These are phyloP conservation scores for Perccottus glenii DNA, from an alignment of 2,113 vertebrate genomes.

Conservation along the genomic window DNA sequence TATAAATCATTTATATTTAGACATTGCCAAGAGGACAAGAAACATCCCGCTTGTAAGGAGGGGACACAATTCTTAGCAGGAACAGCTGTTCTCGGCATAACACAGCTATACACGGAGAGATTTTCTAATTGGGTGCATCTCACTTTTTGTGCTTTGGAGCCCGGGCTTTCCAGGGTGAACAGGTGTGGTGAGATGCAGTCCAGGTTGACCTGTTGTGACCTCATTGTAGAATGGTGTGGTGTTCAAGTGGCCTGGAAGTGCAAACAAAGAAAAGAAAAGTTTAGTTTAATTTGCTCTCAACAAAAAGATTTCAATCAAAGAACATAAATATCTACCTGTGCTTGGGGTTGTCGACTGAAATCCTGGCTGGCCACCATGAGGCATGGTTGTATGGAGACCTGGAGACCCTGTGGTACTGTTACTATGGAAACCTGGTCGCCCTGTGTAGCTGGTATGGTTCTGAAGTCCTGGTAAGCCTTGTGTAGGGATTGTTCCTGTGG, in stretches of 20 bases:
- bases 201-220: slow-evolving; percentile 53
- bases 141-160: slow-evolving; percentile 52
- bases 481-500: slow-evolving; percentile 54
- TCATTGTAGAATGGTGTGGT: not conserved
- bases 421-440: slow-evolving; percentile 49
- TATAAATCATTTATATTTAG: too few species aligned
- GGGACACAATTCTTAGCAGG: too few species aligned
- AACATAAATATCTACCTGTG: not conserved
- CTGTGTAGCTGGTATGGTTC: slow-evolving; percentile 61
- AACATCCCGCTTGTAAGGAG: too few species aligned
- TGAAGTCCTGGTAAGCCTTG: slow-evolving; percentile 61
- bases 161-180: slow-evolving; percentile 43
- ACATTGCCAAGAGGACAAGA: too few species aligned
- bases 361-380: slow-evolving; percentile 62
- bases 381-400: slow-evolving; percentile 54
- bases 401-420: slow-evolving; percentile 57
- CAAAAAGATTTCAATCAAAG: not conserved
- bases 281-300: not conserved
- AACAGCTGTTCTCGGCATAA: too few species aligned
- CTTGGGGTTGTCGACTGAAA: slow-evolving; percentile 37
- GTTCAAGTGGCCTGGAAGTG: not conserved
- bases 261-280: not conserved
- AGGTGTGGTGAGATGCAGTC: slow-evolving; percentile 42
- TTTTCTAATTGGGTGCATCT: not conserved
- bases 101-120: too few species aligned